These are phyloP conservation scores for Numenius phaeopus DNA, from an alignment of 2,797 vertebrate species.

Conservation along the genomic window DNA sequence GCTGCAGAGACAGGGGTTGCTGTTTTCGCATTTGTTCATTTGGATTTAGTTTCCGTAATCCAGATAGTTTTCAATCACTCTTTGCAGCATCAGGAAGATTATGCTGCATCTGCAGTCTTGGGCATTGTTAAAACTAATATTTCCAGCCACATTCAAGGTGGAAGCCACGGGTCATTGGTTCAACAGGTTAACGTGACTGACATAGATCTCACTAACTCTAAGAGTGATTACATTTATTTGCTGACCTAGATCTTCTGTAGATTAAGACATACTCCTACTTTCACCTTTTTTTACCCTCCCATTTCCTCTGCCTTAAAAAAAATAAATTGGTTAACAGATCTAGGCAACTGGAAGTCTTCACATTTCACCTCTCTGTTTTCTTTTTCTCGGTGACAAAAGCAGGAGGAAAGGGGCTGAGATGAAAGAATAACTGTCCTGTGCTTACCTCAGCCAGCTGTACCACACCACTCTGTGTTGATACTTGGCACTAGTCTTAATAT, in stretches of 20 bases:
- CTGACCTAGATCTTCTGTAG: slow-evolving; percentile 14
- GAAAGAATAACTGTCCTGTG: neutral
- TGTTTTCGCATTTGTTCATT: neutral
- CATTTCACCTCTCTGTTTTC: slow-evolving; percentile 26
- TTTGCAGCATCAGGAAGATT: neutral
- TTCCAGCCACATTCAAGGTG: slow-evolving; percentile 12
- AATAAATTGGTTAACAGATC: slow-evolving; percentile 41
- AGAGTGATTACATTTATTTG: slow-evolving; percentile 48
- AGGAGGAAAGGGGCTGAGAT: neutral
- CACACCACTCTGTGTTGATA: neutral
- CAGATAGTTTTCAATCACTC: neutral
- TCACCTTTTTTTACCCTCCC: slow-evolving; percentile 39
- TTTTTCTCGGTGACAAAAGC: neutral
- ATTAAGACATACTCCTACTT: slow-evolving; percentile 39
- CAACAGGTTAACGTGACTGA: slow-evolving; percentile 31
- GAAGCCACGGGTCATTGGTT: neutral
- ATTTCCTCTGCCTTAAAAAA: slow-evolving; percentile 46
- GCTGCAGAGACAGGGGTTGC: neutral
- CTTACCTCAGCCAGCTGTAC: neutral
- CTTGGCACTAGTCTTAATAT: neutral
- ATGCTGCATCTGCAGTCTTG: neutral
- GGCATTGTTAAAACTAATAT: neutral
- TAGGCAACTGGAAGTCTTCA: slow-evolving; percentile 9
- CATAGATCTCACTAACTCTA: neutral
- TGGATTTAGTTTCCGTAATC: neutral